phyloP scores from a whole-genome alignment of 2,797 vertebrate genomes.

The Sebastes paucispinis region DNA sequence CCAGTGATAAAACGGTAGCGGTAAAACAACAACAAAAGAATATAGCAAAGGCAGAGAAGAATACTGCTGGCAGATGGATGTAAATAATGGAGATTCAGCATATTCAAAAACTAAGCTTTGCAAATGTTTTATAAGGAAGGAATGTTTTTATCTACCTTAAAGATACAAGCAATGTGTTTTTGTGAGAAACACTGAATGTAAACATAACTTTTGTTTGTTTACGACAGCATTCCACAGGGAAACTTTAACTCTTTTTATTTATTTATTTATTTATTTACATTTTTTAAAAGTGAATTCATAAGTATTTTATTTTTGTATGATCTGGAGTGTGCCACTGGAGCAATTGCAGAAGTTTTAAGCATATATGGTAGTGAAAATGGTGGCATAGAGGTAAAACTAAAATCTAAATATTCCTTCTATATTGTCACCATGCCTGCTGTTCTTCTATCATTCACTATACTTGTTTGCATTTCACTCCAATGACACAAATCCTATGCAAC shows the following conservation, averaged over 20 bases:
- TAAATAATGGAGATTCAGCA: background rate
- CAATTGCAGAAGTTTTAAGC: background rate
- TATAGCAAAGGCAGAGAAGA: background rate
- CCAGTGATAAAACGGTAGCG: background rate
- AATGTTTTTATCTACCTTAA: background rate
- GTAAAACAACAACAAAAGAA: background rate
- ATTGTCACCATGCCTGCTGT: constrained; percentile 4
- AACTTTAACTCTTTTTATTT: background rate
- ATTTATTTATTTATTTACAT: background rate
- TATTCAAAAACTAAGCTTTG: background rate
- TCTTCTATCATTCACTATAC: constrained; percentile 45
- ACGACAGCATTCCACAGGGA: too few relatives aligned
- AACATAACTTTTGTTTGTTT: background rate
- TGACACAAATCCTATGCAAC: constrained; percentile 80
- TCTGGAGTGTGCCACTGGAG: background rate
- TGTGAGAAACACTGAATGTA: background rate
- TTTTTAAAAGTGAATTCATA: background rate
- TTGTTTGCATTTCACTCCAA: constrained; percentile 75
- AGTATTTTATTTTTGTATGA: background rate
- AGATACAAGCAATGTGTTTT: background rate
- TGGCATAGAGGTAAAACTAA: constrained; percentile 8
- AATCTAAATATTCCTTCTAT: constrained; percentile 51
- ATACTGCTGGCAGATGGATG: background rate
- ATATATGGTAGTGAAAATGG: background rate
- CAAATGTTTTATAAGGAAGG: background rate